Conservation (phyloP, 1,140 invertebrate genomes). For the Drosophila sp. region DNA sequence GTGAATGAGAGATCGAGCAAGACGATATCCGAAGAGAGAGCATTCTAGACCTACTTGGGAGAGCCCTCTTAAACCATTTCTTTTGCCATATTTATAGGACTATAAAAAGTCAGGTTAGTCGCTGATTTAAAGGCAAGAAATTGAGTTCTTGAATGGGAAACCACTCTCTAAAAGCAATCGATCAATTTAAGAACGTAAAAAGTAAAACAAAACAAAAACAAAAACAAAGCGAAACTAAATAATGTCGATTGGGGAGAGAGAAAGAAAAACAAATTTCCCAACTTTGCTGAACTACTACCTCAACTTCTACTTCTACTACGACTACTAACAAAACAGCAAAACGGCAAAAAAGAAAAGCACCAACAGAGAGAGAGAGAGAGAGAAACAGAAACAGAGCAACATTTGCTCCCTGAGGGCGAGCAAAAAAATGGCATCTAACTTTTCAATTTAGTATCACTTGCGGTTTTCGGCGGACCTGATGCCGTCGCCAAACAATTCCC, state of each 20-base stretch:
- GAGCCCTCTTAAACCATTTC: no score
- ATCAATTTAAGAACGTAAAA: slow-evolving; percentile 30
- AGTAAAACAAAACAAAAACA: slow-evolving; percentile 13
- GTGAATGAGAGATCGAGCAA: no score
- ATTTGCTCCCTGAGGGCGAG: not conserved
- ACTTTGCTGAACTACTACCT: slow-evolving; percentile 13
- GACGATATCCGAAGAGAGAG: no score
- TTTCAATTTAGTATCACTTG: slow-evolving; percentile 63
- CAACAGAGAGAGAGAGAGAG: not conserved
- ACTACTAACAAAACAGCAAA: slow-evolving; percentile 2
- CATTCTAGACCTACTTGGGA: no score
- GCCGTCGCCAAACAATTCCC: slow-evolving; percentile 27
- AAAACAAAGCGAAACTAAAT: slow-evolving; percentile 21
- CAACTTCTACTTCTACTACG: not conserved
- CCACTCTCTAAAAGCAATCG: slow-evolving; percentile 26
- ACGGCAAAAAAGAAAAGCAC: not conserved
- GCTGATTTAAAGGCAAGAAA: not conserved
- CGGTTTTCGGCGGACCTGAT: slow-evolving; percentile 48
- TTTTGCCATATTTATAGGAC: no score
- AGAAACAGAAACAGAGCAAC: slow-evolving; percentile 10
- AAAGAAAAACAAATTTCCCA: slow-evolving; percentile 10
- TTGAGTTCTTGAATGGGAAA: not conserved
- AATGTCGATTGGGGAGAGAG: not conserved
- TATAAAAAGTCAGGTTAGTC: no score
- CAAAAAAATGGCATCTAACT: slow-evolving; percentile 48